These are phyloP conservation scores for Heliconius erato DNA, from an alignment of 2,888 invertebrate species.

Conservation along the genomic window DNA sequence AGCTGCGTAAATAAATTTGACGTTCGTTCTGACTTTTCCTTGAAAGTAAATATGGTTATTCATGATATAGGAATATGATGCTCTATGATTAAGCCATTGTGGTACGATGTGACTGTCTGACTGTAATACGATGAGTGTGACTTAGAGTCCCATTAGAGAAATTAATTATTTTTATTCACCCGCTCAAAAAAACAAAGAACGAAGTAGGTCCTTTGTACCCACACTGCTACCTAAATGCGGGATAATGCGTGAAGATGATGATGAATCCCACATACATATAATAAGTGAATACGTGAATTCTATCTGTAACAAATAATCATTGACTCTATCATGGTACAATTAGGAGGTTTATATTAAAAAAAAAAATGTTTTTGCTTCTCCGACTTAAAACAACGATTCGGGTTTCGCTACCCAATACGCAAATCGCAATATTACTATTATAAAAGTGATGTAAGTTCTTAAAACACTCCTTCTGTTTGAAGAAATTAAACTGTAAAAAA, in stretches of 20 bases:
- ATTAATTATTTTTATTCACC: background rate
- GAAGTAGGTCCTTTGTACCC: too few relatives aligned
- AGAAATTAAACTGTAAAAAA: too few relatives aligned
- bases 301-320: too few relatives aligned
- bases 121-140: background rate
- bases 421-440: background rate
- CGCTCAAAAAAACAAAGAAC: background rate
- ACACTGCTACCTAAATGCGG: too few relatives aligned
- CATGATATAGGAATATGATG: background rate
- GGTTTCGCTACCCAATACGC: background rate
- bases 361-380: background rate
- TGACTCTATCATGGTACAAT: too few relatives aligned
- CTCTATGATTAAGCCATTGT: background rate
- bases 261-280: background rate
- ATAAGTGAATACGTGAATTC: too few relatives aligned
- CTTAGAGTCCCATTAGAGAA: background rate
- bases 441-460: background rate
- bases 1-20: background rate
- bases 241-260: background rate
- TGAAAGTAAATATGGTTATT: background rate
- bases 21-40: background rate
- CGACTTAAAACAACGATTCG: background rate
- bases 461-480: too few relatives aligned
- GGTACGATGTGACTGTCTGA: background rate
- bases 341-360: background rate